Evolutionary conservation across 2,797 vertebrate species (phyloP), one percentile per base, ranked within the genome.

Genomic region (Acipenser transmontanus): DNA sequence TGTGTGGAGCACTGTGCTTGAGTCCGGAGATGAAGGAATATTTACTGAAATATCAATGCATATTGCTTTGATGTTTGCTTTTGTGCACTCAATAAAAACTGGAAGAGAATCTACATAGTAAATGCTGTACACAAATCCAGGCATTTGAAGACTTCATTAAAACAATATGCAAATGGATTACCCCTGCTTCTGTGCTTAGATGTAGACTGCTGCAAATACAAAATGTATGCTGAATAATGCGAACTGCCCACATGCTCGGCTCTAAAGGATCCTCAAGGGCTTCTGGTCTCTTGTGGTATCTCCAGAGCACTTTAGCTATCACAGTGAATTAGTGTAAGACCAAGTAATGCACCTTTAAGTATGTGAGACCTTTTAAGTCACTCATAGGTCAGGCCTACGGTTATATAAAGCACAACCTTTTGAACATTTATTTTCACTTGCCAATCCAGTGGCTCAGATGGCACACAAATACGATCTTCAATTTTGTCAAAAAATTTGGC

Each of bases 241-340:
- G 84, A 84, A 85, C 76, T 91, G 87, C 83, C 83, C 87, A 85
- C 82, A 81, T 79, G 73, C 77, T 76, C 74, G 77, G 71, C 79
- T 79, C 77, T 74, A 76, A 78, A 78, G 72, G 74, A 84, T 84
- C 82, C 87, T 85, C 84, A 80, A 72, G 83, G 81, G 85, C 76
- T 77, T 80, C 70, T 68, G 78, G 80, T 92, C 91, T 93, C 90
- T 76, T 76, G 83, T 84, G 89, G 89, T 85, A 83, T 77, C 79
- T 81, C 82, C 84, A 83, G 83, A 92, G 90, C 93, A 95, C 93
- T 95, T 95, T 92, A 93, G 85, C 92, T 85, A 93, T 95, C 93
- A 87, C 87, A 87, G 89, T 87, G 85, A 92, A 95, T 97, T 95
- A 96, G 92, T 84, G 80, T 89, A 88, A 91, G 87, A 89, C 85